Percentiles rank a stretch among this genome's conserved stretches.
Conservation (phyloP, 2,797 vertebrate species). For the Phalanger gymnotis region DNA sequence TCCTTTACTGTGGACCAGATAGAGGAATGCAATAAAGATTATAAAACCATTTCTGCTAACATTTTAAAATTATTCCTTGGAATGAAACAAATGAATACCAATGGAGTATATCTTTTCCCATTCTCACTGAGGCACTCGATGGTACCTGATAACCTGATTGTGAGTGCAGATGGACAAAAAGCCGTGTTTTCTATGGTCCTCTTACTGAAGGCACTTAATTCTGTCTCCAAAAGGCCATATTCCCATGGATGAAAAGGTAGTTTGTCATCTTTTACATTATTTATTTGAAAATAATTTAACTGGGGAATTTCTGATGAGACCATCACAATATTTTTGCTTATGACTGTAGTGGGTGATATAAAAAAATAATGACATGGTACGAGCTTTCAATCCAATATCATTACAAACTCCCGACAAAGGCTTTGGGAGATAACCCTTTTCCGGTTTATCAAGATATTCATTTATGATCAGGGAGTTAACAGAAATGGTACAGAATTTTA, state of each 20-base stretch:
- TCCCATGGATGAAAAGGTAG: constrained; percentile 60
- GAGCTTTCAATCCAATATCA: constrained; percentile 39
- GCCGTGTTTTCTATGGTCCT: not conserved
- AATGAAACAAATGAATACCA: constrained; percentile 60
- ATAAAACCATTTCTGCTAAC: constrained; percentile 2
- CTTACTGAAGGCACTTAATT: constrained; percentile 66
- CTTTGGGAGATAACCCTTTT: constrained; percentile 42
- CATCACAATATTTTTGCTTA: constrained; percentile 60
- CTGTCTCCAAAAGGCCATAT: constrained; percentile 59
- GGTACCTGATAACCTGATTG: constrained; percentile 27
- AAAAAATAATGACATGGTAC: constrained; percentile 27
- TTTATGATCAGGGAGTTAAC: constrained; percentile 40
- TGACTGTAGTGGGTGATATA: constrained; percentile 45
- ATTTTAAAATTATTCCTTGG: not conserved
- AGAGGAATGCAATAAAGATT: constrained; percentile 22
- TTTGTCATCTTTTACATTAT: constrained; percentile 69
- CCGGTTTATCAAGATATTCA: constrained; percentile 21
- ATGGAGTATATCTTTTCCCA: constrained; percentile 15
- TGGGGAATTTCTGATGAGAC: constrained; percentile 61
- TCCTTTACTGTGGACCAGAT: constrained; percentile 15
- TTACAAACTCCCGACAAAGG: constrained; percentile 10
- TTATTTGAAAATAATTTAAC: constrained; percentile 71
- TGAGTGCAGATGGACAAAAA: constrained; percentile 67
- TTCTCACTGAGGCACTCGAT: not conserved
- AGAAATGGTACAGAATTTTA: constrained; percentile 51